Evolutionary conservation across 2,888 invertebrate genomes (phyloP).

Genomic region (Drosophila algonquin): DNA sequence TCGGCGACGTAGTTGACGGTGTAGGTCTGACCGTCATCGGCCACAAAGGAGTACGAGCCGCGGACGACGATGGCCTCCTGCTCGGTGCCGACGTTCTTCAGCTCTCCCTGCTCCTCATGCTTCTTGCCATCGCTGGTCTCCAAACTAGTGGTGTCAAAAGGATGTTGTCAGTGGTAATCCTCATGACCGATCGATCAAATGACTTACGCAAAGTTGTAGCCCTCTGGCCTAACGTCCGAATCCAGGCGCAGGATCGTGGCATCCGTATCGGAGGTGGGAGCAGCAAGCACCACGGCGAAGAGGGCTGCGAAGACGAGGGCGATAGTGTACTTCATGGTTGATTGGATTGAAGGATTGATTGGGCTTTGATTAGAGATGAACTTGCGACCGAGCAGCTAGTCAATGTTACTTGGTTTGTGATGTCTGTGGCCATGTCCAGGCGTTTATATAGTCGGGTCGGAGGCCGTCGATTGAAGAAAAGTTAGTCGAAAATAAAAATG

Average conservation of each 20-base stretch:
- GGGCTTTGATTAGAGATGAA: conserved; percentile 29
- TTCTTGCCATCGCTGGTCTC: conserved; percentile 85
- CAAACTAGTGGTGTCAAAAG: conserved; percentile 48
- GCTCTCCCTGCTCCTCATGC: conserved; percentile 85
- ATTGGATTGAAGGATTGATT: neutral
- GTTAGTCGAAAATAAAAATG: conserved; percentile 70
- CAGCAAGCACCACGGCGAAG: conserved; percentile 77
- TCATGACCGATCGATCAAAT: neutral
- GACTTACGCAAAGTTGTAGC: conserved; percentile 86
- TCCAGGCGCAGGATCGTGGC: conserved; percentile 76
- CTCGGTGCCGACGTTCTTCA: conserved; percentile 85
- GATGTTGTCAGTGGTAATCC: neutral
- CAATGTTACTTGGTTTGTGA: conserved; percentile 60
- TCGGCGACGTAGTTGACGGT: conserved; percentile 85
- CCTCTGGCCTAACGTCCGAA: conserved; percentile 86
- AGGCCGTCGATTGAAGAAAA: conserved; percentile 62
- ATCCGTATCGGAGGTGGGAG: conserved; percentile 62
- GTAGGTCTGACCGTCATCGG: conserved; percentile 86
- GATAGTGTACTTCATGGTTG: conserved; percentile 72
- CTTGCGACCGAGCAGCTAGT: conserved; percentile 51
- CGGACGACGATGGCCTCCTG: conserved; percentile 85
- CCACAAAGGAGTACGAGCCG: conserved; percentile 85
- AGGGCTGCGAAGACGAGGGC: conserved; percentile 77
- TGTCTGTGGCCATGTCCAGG: conserved; percentile 48
- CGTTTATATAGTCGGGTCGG: conserved; percentile 63